Percentiles rank a stretch among this genome's conserved stretches.
Evolutionary conservation across 2,797 vertebrate species (phyloP).

Genomic region (Artibeus lituratus): DNA sequence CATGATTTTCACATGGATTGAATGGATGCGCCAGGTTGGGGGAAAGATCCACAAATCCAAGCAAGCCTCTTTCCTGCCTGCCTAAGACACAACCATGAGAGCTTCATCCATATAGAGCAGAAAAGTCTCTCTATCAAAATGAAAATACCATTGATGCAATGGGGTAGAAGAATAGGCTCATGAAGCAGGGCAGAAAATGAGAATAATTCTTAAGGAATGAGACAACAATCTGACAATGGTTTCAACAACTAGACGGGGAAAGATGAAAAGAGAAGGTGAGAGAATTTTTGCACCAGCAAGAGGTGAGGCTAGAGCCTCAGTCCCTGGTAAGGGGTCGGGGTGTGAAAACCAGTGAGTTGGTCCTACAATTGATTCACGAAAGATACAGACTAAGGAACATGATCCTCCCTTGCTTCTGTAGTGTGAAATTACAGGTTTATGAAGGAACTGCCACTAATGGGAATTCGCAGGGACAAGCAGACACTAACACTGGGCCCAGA

Average conservation of each 20-base stretch:
- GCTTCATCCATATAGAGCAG: not conserved
- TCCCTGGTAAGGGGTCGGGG: not conserved
- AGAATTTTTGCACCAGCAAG: not conserved
- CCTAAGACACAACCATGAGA: not conserved
- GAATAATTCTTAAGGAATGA: not conserved
- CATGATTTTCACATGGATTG: not conserved
- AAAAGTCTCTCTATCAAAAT: not conserved
- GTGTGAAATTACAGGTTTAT: not conserved
- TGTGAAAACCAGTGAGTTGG: not conserved
- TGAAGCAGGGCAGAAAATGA: not conserved
- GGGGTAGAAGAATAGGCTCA: not conserved
- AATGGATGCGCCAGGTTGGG: not conserved
- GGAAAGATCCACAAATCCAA: not conserved
- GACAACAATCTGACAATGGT: not conserved
- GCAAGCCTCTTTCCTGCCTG: not conserved
- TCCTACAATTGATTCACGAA: not conserved
- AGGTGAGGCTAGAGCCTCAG: not conserved
- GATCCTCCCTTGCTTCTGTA: not conserved
- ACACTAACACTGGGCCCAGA: not conserved
- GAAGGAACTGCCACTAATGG: not conserved
- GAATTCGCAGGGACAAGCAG: not conserved
- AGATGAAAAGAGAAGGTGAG: not conserved
- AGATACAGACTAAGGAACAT: not conserved
- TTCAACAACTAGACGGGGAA: not conserved
- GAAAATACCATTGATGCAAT: not conserved